A percentile compares a stretch with the other conserved stretches of the same genome.
Conservation (phyloP, 2,113 vertebrate genomes). For the Laticauda laticaudata region DNA sequence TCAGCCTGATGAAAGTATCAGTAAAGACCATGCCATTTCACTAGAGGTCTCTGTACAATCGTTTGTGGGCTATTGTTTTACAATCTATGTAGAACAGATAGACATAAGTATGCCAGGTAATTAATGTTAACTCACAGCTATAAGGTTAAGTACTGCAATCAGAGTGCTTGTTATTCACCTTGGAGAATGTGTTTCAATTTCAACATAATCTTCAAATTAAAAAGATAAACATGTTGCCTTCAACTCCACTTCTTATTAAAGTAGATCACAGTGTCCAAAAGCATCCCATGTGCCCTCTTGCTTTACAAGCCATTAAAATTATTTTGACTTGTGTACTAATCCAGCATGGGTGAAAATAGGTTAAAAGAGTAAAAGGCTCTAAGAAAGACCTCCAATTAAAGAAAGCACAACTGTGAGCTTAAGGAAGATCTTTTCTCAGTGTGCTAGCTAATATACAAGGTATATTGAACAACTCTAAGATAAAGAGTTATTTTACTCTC, state of each 20-base stretch:
- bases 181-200: slow-evolving; percentile 66
- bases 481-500: slow-evolving; percentile 25
- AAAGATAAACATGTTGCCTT: slow-evolving; percentile 65
- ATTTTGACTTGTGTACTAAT: slow-evolving; percentile 59
- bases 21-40: slow-evolving; percentile 11
- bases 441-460: background rate
- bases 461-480: slow-evolving; percentile 28
- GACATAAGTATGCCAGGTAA: slow-evolving; percentile 46
- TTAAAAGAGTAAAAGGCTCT: slow-evolving; percentile 51
- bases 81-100: slow-evolving; percentile 23
- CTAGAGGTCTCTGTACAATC: background rate
- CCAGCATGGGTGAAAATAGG: slow-evolving; percentile 45
- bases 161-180: slow-evolving; percentile 64
- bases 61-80: slow-evolving; percentile 39
- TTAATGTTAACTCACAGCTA: slow-evolving; percentile 62
- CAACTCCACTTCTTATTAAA: slow-evolving; percentile 48
- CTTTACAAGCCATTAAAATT: slow-evolving; percentile 55
- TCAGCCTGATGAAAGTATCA: background rate
- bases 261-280: slow-evolving; percentile 59
- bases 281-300: slow-evolving; percentile 58
- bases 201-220: slow-evolving; percentile 69
- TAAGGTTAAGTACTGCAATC: slow-evolving; percentile 64
- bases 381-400: slow-evolving; percentile 34
- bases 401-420: slow-evolving; percentile 29
- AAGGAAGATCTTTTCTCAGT: slow-evolving; percentile 6